Conservation (phyloP, 1,140 invertebrate genomes). For the Ridgeia piscesae region DNA sequence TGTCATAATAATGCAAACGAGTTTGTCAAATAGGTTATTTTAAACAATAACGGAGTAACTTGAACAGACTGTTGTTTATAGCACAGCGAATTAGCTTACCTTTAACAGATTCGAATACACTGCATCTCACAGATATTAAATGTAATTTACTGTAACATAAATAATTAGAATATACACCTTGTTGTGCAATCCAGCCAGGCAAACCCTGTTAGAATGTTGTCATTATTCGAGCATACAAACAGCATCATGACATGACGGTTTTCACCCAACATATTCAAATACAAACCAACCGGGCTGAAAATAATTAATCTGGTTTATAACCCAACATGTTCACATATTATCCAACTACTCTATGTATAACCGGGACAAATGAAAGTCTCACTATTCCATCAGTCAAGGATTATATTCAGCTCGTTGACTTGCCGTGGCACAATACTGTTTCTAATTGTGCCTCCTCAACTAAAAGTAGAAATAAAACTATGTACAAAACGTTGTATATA, state of each 20-base stretch:
- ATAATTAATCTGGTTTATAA: background rate
- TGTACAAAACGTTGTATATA: background rate
- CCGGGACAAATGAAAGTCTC: background rate
- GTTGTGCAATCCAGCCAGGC: background rate
- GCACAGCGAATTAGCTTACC: background rate
- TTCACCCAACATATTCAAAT: background rate
- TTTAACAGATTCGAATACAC: background rate
- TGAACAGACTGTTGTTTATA: background rate
- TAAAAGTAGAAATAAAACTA: conserved; percentile 1
- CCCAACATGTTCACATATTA: background rate
- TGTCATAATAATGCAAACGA: too few species aligned
- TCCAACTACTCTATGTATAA: background rate
- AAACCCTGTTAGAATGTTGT: background rate
- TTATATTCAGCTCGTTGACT: background rate
- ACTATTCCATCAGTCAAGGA: background rate
- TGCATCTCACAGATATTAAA: background rate
- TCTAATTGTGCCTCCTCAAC: background rate
- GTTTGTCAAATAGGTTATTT: background rate
- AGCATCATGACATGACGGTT: background rate
- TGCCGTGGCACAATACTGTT: background rate
- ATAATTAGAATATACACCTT: background rate
- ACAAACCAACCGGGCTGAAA: background rate
- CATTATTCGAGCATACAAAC: background rate
- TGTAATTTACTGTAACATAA: background rate
- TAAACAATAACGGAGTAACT: background rate